These are phyloP conservation scores for Motacilla tschutschensis DNA, from an alignment of 2,113 vertebrate species.

Conservation along the genomic window DNA sequence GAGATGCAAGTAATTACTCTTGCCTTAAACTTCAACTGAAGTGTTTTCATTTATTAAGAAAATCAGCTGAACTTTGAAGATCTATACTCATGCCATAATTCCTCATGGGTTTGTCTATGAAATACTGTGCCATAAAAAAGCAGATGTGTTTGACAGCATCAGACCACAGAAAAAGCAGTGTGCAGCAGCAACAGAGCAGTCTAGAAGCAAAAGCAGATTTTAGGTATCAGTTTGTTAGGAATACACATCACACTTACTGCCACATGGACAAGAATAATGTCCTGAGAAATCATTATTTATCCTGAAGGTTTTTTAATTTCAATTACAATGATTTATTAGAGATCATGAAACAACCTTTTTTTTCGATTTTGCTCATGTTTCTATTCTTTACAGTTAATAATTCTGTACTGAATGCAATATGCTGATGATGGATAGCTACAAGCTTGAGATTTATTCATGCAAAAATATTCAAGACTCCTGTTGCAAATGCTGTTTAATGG, in stretches of 20 bases:
- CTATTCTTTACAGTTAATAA: constrained; percentile 50
- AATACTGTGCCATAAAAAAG: background rate
- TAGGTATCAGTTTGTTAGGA: constrained; percentile 18
- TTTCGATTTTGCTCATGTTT: constrained; percentile 45
- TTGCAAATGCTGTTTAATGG: constrained; percentile 48
- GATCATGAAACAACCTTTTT: constrained; percentile 36
- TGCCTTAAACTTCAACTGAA: background rate
- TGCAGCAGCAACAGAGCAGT: background rate
- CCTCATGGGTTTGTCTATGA: background rate
- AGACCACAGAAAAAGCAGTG: background rate
- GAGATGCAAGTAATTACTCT: constrained; percentile 21
- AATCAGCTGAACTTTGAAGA: constrained; percentile 1
- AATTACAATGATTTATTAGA: constrained; percentile 60
- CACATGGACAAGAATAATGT: constrained; percentile 38
- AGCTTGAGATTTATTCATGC: constrained; percentile 38
- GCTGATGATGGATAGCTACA: constrained; percentile 40
- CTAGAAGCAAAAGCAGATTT: constrained; percentile 33
- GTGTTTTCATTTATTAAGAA: constrained; percentile 34
- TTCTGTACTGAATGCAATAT: background rate
- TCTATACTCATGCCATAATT: background rate
- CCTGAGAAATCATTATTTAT: constrained; percentile 39
- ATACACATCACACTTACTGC: constrained; percentile 43
- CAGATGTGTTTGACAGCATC: constrained; percentile 21
- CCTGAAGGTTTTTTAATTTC: constrained; percentile 58
- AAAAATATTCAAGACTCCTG: constrained; percentile 54